A percentile compares a stretch with the other conserved stretches of the same genome.
Conservation (phyloP, 2,113 vertebrate species). For the Scartelaos histophorus region DNA sequence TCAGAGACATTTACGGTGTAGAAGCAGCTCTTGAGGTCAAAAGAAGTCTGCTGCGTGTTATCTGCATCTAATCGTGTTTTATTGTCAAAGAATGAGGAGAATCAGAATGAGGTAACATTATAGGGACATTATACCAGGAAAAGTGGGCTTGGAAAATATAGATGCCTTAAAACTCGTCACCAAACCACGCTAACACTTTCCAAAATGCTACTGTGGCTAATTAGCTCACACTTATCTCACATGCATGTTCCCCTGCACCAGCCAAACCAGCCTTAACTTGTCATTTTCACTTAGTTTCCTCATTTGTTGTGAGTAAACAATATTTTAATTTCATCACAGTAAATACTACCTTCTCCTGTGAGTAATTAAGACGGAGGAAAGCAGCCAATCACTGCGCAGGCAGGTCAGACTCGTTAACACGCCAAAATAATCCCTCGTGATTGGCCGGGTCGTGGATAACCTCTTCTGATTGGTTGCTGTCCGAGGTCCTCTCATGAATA, state of each 20-base stretch:
- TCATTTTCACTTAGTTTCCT: background rate
- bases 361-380: background rate
- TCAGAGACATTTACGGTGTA: too few relatives aligned
- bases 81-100: too few relatives aligned
- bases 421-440: background rate
- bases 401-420: background rate
- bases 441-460: background rate
- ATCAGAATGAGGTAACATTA: too few relatives aligned
- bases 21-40: too few relatives aligned
- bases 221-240: too few relatives aligned
- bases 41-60: too few relatives aligned
- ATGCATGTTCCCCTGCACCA: too few relatives aligned
- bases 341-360: background rate
- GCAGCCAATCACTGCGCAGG: background rate
- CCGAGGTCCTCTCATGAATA: background rate
- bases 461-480: background rate
- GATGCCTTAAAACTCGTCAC: too few relatives aligned
- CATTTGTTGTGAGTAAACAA: background rate
- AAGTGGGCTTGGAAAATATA: too few relatives aligned
- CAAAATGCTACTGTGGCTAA: background rate
- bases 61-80: too few relatives aligned
- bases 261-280: background rate
- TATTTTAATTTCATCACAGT: conserved; percentile 6
- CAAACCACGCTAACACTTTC: too few relatives aligned
- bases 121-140: too few relatives aligned